Conservation (phyloP, 1,140 invertebrate genomes). For the Drosophila lacteicornis region DNA sequence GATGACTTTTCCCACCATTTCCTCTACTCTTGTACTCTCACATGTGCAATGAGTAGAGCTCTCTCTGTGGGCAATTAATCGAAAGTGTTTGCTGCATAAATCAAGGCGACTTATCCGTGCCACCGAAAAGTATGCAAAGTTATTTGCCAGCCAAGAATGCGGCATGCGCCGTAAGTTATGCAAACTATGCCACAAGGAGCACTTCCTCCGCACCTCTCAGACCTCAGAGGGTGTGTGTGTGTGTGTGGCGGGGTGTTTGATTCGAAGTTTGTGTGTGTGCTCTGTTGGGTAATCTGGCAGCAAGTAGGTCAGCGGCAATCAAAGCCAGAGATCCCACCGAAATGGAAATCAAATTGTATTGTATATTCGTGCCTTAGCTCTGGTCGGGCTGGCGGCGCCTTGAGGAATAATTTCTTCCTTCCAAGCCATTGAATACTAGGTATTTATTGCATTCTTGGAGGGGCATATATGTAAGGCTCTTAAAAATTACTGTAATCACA, state of each 20-base stretch:
- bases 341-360: conserved; percentile 72
- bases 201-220: conserved; percentile 5
- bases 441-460: conserved; percentile 22
- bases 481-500: neutral
- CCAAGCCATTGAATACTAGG: conserved; percentile 40
- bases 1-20: conserved; percentile 29
- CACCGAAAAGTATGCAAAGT: conserved; percentile 69
- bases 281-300: conserved; percentile 71
- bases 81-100: conserved; percentile 67
- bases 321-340: conserved; percentile 67
- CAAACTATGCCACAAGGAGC: conserved; percentile 58
- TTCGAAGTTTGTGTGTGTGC: conserved; percentile 6
- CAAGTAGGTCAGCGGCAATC: conserved; percentile 76
- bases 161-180: conserved; percentile 69
- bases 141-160: conserved; percentile 70
- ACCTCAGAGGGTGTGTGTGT: neutral
- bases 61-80: conserved; percentile 49
- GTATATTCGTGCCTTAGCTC: conserved; percentile 21
- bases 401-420: conserved; percentile 30
- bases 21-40: neutral
- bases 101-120: conserved; percentile 60
- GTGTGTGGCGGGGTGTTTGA: conserved; percentile 8
- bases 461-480: neutral
- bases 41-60: conserved; percentile 40
- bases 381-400: neutral